Base-by-base conservation (phyloP, 2,113 vertebrate genomes). In the Petaurus breviceps region DNA sequence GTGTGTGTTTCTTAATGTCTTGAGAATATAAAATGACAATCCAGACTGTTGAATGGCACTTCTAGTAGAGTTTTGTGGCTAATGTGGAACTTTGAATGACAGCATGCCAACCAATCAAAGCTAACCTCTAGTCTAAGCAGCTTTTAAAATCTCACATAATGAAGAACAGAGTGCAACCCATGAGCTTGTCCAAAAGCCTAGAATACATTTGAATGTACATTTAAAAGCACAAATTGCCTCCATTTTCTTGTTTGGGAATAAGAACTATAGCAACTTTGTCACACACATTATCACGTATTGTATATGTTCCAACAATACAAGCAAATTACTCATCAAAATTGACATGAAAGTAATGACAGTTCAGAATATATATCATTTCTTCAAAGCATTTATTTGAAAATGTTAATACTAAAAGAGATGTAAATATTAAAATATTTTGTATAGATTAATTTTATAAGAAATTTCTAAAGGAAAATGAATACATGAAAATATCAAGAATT, bases 11-110 rank as follows among this genome's bases (percentile, higher is more conserved):
- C 98, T 97, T 9, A 97, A 91, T 97, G 46, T 95, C 96, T 95
- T 7, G 43, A 90, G 97, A 97, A 98, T 98, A 95, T 91, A 95
- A 98, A 98, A 96, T 98, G 94, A 43, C 94, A 96, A 54, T 91
- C 97, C 43, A 94, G 91, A 97, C 97, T 77, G 50, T 96, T 97
- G 94, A 98, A 94, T 94, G 98, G 91, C 43, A 95, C 77, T 96
- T 98, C 92, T 92, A 94, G 46, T 90, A 97, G 54, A 94, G 16
- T 24, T 19, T 97, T 97, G 90, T 92, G 92, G 93, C 96, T 98
- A 90, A 37, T 91, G 53, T 22, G 49, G 95, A 97, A 95, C 24
- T 95, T 94, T 92, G 77, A 97, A 95, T 95, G 93, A 94, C 94
- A 97, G 43, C 89, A 77, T 96, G 95, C 90, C 84, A 98, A 97